These are phyloP conservation scores for Cheilosia impressa DNA, from an alignment of 2,888 invertebrate species.

Conservation along the genomic window DNA sequence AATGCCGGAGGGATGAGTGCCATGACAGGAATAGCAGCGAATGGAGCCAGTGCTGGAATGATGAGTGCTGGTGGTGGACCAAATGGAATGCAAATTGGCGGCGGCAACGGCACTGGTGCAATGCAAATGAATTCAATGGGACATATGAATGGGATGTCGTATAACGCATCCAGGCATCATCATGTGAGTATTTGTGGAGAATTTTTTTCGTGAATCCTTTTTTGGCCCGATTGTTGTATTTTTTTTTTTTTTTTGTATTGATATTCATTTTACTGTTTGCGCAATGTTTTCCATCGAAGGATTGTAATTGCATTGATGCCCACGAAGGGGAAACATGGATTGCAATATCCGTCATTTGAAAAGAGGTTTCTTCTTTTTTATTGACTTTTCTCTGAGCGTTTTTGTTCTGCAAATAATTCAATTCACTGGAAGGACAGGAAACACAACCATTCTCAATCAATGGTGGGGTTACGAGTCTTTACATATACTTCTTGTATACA, in stretches of 20 bases:
- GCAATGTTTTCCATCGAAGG: constrained; percentile 50
- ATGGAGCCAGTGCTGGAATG: constrained; percentile 80
- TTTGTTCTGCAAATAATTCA: constrained; percentile 56
- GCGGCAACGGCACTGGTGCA: constrained; percentile 77
- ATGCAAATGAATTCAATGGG: constrained; percentile 79
- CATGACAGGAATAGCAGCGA: constrained; percentile 78
- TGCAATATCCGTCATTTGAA: constrained; percentile 67
- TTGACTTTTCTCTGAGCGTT: constrained; percentile 27
- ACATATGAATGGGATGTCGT: constrained; percentile 81
- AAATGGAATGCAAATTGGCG: constrained; percentile 81
- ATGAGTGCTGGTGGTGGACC: constrained; percentile 82
- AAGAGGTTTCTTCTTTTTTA: constrained; percentile 24
- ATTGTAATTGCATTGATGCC: constrained; percentile 71
- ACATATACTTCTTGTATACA: background rate
- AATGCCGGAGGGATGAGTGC: constrained; percentile 78
- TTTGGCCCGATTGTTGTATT: constrained; percentile 49
- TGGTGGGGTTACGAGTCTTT: constrained; percentile 3
- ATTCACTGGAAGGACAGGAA: constrained; percentile 47
- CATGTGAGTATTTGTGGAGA: constrained; percentile 80
- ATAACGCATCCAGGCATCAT: constrained; percentile 82
- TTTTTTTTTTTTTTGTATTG: constrained; percentile 45
- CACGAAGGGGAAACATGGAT: constrained; percentile 61
- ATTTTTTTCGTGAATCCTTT: constrained; percentile 56
- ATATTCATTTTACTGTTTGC: constrained; percentile 65
- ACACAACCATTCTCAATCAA: constrained; percentile 48